A percentile compares a stretch with the other conserved stretches of the same genome.
These are phyloP conservation scores for Vespertilio murinus DNA, from an alignment of 2,797 vertebrate species.

Conservation along the genomic window DNA sequence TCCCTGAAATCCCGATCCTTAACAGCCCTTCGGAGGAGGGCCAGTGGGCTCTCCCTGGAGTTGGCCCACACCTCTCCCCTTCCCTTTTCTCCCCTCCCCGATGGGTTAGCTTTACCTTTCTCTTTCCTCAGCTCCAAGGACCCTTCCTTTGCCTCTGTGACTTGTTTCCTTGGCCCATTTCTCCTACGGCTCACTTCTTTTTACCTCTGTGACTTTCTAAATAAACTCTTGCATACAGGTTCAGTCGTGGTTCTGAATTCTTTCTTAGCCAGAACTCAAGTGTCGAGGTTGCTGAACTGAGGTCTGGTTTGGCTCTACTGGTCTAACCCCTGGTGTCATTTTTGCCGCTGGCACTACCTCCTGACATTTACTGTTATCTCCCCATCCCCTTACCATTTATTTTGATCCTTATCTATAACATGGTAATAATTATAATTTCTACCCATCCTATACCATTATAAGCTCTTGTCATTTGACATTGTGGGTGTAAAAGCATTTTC, in stretches of 20 bases:
- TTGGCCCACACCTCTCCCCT: neutral
- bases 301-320: neutral
- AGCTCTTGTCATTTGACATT: slow-evolving; percentile 5
- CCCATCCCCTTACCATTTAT: neutral
- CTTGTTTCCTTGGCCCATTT: neutral
- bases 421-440: slow-evolving; percentile 36
- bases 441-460: neutral
- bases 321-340: neutral
- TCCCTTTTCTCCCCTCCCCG: neutral
- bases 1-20: neutral
- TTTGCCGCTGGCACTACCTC: neutral
- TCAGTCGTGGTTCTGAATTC: neutral
- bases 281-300: neutral
- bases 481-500: slow-evolving; percentile 20
- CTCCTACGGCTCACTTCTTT: neutral
- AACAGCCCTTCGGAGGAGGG: neutral
- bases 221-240: neutral
- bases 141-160: neutral
- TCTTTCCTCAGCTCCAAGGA: neutral
- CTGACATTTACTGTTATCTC: neutral
- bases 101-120: neutral
- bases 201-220: neutral
- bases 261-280: neutral
- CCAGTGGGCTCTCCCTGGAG: neutral
- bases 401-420: slow-evolving; percentile 46